Conservation (phyloP, 2,797 vertebrate genomes). For the Acropternis orthonyx region DNA sequence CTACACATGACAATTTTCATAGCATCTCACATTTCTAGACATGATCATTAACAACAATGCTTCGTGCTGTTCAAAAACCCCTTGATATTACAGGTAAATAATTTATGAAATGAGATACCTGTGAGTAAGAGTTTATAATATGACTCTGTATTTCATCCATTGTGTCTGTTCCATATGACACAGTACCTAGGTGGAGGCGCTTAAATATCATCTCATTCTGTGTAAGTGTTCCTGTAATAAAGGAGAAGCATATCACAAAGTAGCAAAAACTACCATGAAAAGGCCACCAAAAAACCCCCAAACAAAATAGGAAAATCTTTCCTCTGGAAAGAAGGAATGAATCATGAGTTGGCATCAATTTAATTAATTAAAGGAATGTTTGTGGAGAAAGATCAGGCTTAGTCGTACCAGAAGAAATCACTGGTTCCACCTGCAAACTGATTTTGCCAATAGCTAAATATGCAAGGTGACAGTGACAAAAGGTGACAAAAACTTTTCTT, state of each 20-base stretch:
- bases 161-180: constrained; percentile 92
- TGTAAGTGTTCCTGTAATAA: constrained; percentile 89
- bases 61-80: background rate
- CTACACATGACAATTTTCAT: background rate
- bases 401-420: background rate
- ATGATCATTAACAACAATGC: background rate
- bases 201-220: constrained; percentile 99
- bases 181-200: constrained; percentile 83
- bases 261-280: background rate
- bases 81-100: background rate
- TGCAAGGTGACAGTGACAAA: background rate
- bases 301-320: background rate
- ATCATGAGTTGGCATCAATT: background rate
- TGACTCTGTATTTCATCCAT: constrained; percentile 98
- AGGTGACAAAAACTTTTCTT: background rate
- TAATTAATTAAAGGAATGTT: background rate
- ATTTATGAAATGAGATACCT: constrained; percentile 75
- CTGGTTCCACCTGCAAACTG: background rate
- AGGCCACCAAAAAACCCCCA: background rate
- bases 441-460: background rate
- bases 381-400: background rate
- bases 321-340: background rate
- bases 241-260: background rate
- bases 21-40: background rate
- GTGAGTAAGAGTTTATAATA: constrained; percentile 84